These are phyloP conservation scores for Glaucopsyche alexis DNA, from an alignment of 2,888 invertebrate genomes.

Conservation along the genomic window DNA sequence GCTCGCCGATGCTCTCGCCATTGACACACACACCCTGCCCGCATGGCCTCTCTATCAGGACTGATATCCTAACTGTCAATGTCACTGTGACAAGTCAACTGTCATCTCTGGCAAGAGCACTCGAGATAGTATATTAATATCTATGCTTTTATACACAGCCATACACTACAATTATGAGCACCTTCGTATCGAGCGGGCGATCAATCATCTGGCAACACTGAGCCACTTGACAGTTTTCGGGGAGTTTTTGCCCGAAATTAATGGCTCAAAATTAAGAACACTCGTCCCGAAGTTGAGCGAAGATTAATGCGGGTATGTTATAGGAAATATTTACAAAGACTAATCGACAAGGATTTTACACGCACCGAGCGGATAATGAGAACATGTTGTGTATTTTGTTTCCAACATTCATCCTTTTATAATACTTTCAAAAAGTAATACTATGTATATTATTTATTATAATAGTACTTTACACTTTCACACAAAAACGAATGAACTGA, in stretches of 20 bases:
- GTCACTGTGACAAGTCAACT: too few relatives aligned
- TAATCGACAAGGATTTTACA: conserved; percentile 10
- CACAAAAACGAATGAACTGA: too few relatives aligned
- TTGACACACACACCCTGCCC: too few relatives aligned
- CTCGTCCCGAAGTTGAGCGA: conserved; percentile 22
- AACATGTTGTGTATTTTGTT: neutral
- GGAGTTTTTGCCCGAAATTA: conserved; percentile 33
- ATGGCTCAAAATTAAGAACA: conserved; percentile 33
- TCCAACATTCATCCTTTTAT: neutral
- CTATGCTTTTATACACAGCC: too few relatives aligned
- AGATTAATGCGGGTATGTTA: conserved; percentile 26
- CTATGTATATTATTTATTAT: too few relatives aligned
- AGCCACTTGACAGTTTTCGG: conserved; percentile 34
- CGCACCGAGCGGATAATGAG: neutral
- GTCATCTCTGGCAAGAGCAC: too few relatives aligned
- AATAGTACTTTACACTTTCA: too few relatives aligned
- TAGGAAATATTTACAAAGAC: conserved; percentile 16
- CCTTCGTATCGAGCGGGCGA: conserved; percentile 18
- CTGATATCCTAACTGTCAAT: too few relatives aligned
- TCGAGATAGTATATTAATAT: too few relatives aligned
- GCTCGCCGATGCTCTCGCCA: too few relatives aligned
- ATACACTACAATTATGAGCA: too few relatives aligned
- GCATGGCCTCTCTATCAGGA: too few relatives aligned
- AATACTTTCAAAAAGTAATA: neutral
- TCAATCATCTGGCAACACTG: conserved; percentile 36